phyloP scores from a whole-genome alignment of 1,140 invertebrate species.

The Diabrotica undecimpunctata region DNA sequence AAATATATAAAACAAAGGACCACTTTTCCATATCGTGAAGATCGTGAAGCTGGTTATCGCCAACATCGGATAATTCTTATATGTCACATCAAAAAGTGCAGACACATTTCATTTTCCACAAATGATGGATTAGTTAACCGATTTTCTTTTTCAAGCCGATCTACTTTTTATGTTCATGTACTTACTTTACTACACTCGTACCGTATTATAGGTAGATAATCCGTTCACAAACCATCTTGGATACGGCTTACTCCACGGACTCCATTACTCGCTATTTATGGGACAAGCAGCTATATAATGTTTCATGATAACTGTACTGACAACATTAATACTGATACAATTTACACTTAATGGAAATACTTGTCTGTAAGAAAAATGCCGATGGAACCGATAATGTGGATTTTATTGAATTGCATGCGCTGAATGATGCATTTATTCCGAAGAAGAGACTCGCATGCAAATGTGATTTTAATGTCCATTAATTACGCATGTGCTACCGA shows the following conservation, averaged over 20 bases:
- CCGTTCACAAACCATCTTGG: background rate
- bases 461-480: background rate
- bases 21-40: too few species aligned
- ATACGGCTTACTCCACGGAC: slow-evolving; percentile 3
- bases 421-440: background rate
- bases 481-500: background rate
- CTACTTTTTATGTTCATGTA: too few species aligned
- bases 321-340: slow-evolving; percentile 17
- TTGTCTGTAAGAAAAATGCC: slow-evolving; percentile 8
- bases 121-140: too few species aligned
- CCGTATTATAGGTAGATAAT: too few species aligned
- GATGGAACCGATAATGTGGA: slow-evolving; percentile 17
- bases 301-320: slow-evolving; percentile 22
- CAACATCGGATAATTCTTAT: too few species aligned
- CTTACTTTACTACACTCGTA: too few species aligned
- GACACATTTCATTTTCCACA: too few species aligned
- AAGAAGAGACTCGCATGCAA: background rate
- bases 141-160: too few species aligned
- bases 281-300: slow-evolving; percentile 17
- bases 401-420: slow-evolving; percentile 19
- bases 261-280: slow-evolving; percentile 14
- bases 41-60: too few species aligned
- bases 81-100: too few species aligned
- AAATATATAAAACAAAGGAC: too few species aligned
- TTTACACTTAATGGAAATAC: slow-evolving; percentile 20